Evolutionary conservation across 2,888 invertebrate genomes (phyloP), one percentile per base, ranked within the genome.

Genomic region (Leptopilina syphax): DNA sequence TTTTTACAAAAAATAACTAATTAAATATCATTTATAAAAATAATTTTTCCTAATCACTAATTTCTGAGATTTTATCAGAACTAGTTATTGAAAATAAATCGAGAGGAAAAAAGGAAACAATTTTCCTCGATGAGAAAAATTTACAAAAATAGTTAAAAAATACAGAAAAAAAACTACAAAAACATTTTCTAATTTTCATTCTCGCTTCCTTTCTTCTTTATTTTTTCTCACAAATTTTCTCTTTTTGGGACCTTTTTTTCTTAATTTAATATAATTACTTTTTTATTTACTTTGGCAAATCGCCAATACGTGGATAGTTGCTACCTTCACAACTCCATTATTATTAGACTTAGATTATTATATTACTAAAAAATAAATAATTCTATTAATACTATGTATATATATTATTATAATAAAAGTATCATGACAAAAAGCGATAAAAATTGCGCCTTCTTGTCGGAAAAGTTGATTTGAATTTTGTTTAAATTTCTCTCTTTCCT

Each of bases 231-330:
- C 9, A 47, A 7, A 47, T 50, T 50, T 50, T 50, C 4, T 47
- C 47, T 47, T 50, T 50, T 50, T 50, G 50, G 50, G 10, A 44
- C 8, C 10, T 57, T 8, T 27, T 34, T 8, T 47, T 67, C 24
- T 50, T 50, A 50, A 47, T 24, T 34, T 34, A 34, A 34, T 2
- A n/a, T 82, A 85, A 79, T 54, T 44, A 24, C 7, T 70, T 70
- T 27, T 10, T 44, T 83, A 86, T 80, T 63, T 47, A 18, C 54
- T 65, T 60, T 84, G 81, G 81, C 82, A 81, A 82, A 78, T 83
- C 81, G 82, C 81, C 82, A 84, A 44, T 83, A 83, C 82, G 82
- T 80, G 82, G 81, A 78, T 78, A 81, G 82, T 83, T 83, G 81
- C 77, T 54, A 65, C 60, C 79, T 77, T 67, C 73, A 82, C 82